phyloP scores from a whole-genome alignment of 2,113 vertebrate species.

The Coptodon rendalli region DNA sequence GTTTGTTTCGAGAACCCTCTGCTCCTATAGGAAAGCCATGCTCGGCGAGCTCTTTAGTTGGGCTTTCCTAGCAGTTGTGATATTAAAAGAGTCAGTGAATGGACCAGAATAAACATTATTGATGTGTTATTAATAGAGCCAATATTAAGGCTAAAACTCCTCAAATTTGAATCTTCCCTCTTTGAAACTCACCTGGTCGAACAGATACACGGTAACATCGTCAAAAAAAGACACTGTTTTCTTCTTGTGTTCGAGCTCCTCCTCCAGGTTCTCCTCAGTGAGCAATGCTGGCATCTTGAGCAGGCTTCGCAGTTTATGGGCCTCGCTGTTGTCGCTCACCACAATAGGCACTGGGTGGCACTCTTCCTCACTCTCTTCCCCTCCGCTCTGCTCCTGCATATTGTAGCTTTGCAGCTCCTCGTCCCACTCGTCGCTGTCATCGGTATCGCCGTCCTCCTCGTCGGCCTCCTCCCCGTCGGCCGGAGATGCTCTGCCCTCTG shows the following conservation, averaged over 20 bases:
- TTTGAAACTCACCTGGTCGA: conserved; percentile 85
- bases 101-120: not conserved
- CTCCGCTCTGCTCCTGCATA: conserved; percentile 79
- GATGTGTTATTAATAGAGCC: not conserved
- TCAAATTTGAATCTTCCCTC: not conserved
- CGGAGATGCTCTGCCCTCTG: conserved; percentile 16
- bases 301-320: conserved; percentile 83
- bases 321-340: conserved; percentile 83
- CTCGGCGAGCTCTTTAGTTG: conserved; percentile 82
- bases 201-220: conserved; percentile 94
- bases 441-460: conserved; percentile 81
- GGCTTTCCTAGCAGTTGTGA: conserved; percentile 80
- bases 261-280: conserved; percentile 58
- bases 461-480: conserved; percentile 68
- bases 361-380: conserved; percentile 91
- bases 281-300: conserved; percentile 81
- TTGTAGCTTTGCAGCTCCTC: conserved; percentile 85
- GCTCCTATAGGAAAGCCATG: conserved; percentile 65
- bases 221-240: conserved; percentile 95
- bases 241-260: conserved; percentile 81
- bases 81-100: not conserved
- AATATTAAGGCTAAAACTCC: not conserved
- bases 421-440: conserved; percentile 89
- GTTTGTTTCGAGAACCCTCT: conserved; percentile 41
- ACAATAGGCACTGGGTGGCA: conserved; percentile 78